Conservation (phyloP, 2,888 invertebrate species). For the Trachelus troglodyta region DNA sequence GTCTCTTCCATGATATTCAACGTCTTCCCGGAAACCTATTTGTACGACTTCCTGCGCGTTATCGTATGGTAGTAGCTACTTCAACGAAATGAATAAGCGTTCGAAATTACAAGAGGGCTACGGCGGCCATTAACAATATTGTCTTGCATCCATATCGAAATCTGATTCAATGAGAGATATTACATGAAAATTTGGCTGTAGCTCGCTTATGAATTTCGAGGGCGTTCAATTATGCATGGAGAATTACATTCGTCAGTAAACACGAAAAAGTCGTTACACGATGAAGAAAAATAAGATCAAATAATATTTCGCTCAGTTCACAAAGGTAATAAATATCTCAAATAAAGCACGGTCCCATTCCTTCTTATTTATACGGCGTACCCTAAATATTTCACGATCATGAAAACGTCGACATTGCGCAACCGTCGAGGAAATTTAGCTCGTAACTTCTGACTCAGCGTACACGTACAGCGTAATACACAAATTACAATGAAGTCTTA, state of each 20-base stretch:
- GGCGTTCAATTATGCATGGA: conserved; percentile 24
- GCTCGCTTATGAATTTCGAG: background rate
- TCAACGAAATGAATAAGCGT: background rate
- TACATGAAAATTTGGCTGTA: background rate
- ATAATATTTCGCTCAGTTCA: background rate
- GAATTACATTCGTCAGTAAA: conserved; percentile 10
- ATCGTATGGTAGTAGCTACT: background rate
- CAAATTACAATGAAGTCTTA: background rate
- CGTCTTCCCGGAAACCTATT: conserved; percentile 12
- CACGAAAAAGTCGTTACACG: background rate
- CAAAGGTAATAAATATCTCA: conserved; percentile 29
- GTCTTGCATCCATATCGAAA: background rate
- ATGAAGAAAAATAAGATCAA: background rate
- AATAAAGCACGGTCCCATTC: conserved; percentile 31
- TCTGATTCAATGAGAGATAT: background rate
- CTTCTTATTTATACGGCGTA: conserved; percentile 11
- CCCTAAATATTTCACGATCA: conserved; percentile 30
- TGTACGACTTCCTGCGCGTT: conserved; percentile 1
- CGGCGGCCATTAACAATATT: background rate
- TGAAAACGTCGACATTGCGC: conserved; percentile 8
- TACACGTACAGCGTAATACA: background rate
- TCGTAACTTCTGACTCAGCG: background rate
- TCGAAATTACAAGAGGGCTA: background rate
- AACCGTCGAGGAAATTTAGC: background rate
- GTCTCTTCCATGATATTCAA: conserved; percentile 13